Base-by-base conservation (phyloP, 2,113 vertebrate genomes). In the Xenopus laevis region DNA sequence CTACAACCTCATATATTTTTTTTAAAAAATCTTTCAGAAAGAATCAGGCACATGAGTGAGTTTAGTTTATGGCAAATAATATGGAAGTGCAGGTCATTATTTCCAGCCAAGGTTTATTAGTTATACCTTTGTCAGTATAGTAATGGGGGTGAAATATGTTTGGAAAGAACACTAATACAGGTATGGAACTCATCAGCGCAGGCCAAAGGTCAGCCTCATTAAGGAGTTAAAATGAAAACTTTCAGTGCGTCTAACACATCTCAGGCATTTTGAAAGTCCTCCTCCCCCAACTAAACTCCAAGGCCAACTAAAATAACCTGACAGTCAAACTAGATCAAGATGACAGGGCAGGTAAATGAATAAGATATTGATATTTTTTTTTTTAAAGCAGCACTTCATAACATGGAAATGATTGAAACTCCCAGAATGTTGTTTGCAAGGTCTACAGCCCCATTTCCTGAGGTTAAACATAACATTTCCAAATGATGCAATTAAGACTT, bases 201-300 rank as follows among this genome's bases (percentile, higher is more conserved):
- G 89, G 96, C 94, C 94, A 96, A 88, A 97, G 95, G 94, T 95
- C 93, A 84, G 88, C 87, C 97, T 99, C 96, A 99, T 99, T 99
- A 99, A 94, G 94, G 91, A 92, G 93, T 92, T 94, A 92, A 93
- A 94, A 95, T 93, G 92, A 95, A 97, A 97, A 97, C 93, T 93
- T 95, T 94, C 92, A 91, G 91, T 93, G 90, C 94, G 92, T 95
- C 95, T 94, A 92, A 95, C 94, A 95, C 91, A 90, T 91, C 87
- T 83, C 86, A 76, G 30, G 72, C 82, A 78, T 85, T 82, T 86
- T 88, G 86, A 86, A 89, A 85, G 86, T 82, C 75, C 84, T 82
- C 84, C 87, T 82, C 86, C 86, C 89, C 88, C 84, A 82, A 85
- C 84, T 86, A 81, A 89, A 89, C 86, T 30, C 68, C 0, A 71